Percentiles rank a stretch among this genome's conserved stretches.
Conservation (phyloP, 1,140 invertebrate species). For the Dermatophagoides farinae region DNA sequence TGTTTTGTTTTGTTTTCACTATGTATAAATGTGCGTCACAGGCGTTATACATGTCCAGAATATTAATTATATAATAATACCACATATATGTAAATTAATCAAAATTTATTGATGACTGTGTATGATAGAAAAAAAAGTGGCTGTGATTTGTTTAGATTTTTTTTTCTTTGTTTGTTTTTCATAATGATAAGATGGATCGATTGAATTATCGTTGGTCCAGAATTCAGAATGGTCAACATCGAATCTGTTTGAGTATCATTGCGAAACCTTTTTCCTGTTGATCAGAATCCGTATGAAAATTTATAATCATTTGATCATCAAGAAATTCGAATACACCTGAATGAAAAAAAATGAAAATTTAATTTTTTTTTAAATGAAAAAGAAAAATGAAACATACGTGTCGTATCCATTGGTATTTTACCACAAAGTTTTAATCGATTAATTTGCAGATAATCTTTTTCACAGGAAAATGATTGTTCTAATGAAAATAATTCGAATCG, state of each 20-base stretch:
- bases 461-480: slow-evolving; percentile 19
- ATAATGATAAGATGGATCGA: too few species aligned
- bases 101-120: too few species aligned
- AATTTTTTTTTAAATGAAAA: not conserved
- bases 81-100: too few species aligned
- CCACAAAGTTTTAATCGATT: slow-evolving; percentile 18
- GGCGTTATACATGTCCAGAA: too few species aligned
- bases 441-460: slow-evolving; percentile 19
- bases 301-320: slow-evolving; percentile 14
- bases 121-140: too few species aligned
- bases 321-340: slow-evolving; percentile 19
- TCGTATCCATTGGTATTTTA: slow-evolving; percentile 18
- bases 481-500: slow-evolving; percentile 19
- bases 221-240: slow-evolving; percentile 12
- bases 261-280: slow-evolving; percentile 17
- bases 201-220: too few species aligned
- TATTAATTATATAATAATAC: too few species aligned
- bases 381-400: slow-evolving; percentile 16
- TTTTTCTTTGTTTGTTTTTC: too few species aligned
- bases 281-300: slow-evolving; percentile 18
- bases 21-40: too few species aligned
- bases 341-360: slow-evolving; percentile 3
- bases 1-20: too few species aligned
- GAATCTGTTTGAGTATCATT: slow-evolving; percentile 16
- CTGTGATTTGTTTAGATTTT: too few species aligned